Percentiles rank a stretch among this genome's conserved stretches.
These are phyloP conservation scores for Eurytoma adleriae DNA, from an alignment of 2,888 invertebrate species.

Conservation along the genomic window DNA sequence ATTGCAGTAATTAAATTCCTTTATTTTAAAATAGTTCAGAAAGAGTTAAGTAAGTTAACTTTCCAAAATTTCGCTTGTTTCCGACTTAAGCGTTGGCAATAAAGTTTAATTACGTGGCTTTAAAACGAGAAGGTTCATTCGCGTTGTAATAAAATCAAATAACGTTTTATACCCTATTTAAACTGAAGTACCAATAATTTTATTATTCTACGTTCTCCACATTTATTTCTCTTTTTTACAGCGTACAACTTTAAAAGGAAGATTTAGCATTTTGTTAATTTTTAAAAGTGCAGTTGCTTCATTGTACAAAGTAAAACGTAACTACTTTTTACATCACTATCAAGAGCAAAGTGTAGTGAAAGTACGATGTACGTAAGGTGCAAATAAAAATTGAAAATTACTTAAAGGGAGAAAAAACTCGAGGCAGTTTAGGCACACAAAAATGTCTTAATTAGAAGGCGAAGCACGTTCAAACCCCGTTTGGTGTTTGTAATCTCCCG, in stretches of 20 bases:
- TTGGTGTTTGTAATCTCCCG: slow-evolving; percentile 62
- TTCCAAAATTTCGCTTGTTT: slow-evolving; percentile 39
- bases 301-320: neutral
- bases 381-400: neutral
- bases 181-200: neutral
- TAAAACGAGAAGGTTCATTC: too few relatives aligned
- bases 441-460: slow-evolving; percentile 65
- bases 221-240: too few relatives aligned
- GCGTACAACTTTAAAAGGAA: too few relatives aligned
- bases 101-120: slow-evolving; percentile 25
- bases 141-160: neutral
- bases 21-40: neutral
- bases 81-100: slow-evolving; percentile 11
- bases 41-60: slow-evolving; percentile 31
- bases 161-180: neutral
- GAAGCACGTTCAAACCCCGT: slow-evolving; percentile 59
- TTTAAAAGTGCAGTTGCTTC: too few relatives aligned
- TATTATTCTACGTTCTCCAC: too few relatives aligned
- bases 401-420: neutral
- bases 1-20: too few relatives aligned
- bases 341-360: neutral
- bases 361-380: neutral
- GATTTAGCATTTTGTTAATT: too few relatives aligned
- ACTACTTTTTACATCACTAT: neutral
- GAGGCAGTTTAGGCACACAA: slow-evolving; percentile 33